These are phyloP conservation scores for Tolypeutes matacus DNA, from an alignment of 2,797 vertebrate genomes.

Conservation along the genomic window DNA sequence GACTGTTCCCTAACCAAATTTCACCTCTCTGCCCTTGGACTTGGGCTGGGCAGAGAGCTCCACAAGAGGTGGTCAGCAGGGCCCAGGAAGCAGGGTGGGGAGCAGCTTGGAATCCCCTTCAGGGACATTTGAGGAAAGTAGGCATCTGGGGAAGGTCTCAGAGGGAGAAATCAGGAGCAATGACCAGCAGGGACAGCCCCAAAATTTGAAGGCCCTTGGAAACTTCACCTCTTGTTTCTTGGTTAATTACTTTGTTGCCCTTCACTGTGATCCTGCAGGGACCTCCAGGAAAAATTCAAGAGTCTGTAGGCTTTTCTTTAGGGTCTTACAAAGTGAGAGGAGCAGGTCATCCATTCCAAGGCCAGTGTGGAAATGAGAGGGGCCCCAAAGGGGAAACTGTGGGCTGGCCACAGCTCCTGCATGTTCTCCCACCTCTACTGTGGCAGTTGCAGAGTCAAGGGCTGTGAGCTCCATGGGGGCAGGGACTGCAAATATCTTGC, in stretches of 20 bases:
- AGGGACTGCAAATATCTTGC: background rate
- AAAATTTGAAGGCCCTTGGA: background rate
- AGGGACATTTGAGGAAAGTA: background rate
- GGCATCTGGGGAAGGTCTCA: background rate
- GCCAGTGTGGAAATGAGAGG: background rate
- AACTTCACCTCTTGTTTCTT: background rate
- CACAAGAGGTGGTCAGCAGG: background rate
- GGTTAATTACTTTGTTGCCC: background rate
- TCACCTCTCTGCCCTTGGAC: background rate
- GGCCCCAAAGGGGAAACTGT: background rate
- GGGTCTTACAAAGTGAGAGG: background rate
- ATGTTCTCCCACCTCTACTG: background rate
- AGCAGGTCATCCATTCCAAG: background rate
- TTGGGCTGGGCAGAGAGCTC: background rate
- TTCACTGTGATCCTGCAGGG: background rate
- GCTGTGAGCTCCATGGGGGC: background rate
- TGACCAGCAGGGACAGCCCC: background rate
- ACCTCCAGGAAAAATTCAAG: background rate
- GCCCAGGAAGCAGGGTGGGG: background rate
- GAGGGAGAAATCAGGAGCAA: background rate
- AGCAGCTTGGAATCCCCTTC: background rate
- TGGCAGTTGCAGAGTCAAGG: background rate
- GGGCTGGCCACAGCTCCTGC: background rate
- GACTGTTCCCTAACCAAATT: background rate
- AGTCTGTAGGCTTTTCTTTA: background rate